A percentile compares a stretch with the other conserved stretches of the same genome.
These are phyloP conservation scores for Ophioninae sp. DNA, from an alignment of 2,888 invertebrate genomes.

Conservation along the genomic window DNA sequence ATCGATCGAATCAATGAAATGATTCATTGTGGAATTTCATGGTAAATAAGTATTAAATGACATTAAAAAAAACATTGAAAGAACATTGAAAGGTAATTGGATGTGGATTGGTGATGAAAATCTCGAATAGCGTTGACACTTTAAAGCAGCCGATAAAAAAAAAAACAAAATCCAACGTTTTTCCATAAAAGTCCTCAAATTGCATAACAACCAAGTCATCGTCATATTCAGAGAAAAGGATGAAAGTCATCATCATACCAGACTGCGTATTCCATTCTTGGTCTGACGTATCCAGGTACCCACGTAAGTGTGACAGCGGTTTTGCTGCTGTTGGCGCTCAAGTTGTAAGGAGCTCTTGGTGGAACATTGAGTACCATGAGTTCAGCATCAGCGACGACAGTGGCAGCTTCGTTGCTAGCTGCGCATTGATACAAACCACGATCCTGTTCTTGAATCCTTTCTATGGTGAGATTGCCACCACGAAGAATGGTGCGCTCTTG, in stretches of 20 bases:
- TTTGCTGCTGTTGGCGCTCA: constrained; percentile 88
- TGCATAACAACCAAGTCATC: background rate
- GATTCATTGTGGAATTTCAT: background rate
- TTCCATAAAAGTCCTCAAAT: no score
- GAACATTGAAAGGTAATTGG: no score
- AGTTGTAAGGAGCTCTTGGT: constrained; percentile 94
- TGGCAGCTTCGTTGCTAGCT: constrained; percentile 93
- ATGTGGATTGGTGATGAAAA: no score
- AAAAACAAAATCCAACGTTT: no score
- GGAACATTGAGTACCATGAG: constrained; percentile 92
- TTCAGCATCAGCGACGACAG: constrained; percentile 90
- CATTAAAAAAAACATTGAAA: no score
- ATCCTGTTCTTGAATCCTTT: constrained; percentile 91
- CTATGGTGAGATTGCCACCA: constrained; percentile 92
- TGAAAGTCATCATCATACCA: constrained; percentile 83
- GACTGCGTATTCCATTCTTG: constrained; percentile 90
- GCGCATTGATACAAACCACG: constrained; percentile 93
- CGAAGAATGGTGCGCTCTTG: constrained; percentile 86
- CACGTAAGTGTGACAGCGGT: constrained; percentile 90
- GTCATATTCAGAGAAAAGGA: background rate
- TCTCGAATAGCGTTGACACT: no score
- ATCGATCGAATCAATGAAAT: background rate
- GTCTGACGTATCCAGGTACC: constrained; percentile 91
- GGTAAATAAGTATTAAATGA: no score
- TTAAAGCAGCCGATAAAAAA: no score